These are phyloP conservation scores for Conus betulinus DNA, from an alignment of 1,140 invertebrate species.

Conservation along the genomic window DNA sequence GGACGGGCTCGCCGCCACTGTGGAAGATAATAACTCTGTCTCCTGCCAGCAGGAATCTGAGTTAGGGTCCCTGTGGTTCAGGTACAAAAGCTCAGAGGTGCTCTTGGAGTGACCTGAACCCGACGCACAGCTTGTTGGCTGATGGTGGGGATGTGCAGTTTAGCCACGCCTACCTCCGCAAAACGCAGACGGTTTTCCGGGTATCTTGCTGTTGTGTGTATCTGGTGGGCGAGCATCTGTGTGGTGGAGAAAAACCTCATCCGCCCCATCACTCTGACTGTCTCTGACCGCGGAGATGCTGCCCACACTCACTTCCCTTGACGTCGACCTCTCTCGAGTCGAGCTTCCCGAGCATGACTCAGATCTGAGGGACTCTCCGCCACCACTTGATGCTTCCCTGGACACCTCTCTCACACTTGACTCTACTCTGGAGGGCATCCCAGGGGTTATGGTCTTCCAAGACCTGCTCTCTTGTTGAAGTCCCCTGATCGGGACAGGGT, in stretches of 20 bases:
- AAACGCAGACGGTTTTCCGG: slow-evolving; percentile 50
- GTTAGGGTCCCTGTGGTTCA: slow-evolving; percentile 44
- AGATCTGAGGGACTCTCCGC: neutral
- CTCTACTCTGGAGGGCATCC: neutral
- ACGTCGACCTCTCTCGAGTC: neutral
- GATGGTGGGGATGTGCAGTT: slow-evolving; percentile 47
- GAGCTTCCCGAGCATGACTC: neutral
- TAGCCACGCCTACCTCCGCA: slow-evolving; percentile 65
- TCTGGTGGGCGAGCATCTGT: neutral
- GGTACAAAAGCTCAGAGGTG: slow-evolving; percentile 53
- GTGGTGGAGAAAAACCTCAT: neutral
- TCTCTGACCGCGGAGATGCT: neutral
- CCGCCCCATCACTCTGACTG: neutral
- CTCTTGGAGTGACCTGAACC: slow-evolving; percentile 59
- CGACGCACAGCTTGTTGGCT: slow-evolving; percentile 48
- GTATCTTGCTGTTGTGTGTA: slow-evolving; percentile 40
- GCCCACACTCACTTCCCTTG: neutral
- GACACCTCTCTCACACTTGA: neutral
- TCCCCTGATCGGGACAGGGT: neutral
- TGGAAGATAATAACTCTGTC: slow-evolving; percentile 36
- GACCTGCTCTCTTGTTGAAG: neutral
- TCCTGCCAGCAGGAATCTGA: slow-evolving; percentile 47
- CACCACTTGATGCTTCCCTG: too few species aligned
- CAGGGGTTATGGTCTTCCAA: neutral
- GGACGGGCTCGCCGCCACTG: neutral